Base-by-base conservation (phyloP, 2,888 invertebrate species). In the Plagodis pulveraria region DNA sequence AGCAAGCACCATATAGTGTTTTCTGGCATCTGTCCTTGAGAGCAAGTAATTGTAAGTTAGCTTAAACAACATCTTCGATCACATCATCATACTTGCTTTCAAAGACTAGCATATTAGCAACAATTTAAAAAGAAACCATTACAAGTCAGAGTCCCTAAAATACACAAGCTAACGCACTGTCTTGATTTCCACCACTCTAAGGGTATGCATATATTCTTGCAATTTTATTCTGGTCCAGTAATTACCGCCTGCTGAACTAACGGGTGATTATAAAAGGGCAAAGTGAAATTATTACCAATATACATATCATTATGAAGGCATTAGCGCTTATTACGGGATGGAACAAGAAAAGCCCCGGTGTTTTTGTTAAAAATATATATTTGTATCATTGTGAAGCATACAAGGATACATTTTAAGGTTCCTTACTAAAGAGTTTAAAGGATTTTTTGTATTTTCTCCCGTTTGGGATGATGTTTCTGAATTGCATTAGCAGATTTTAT, bases 211-310 rank as follows among this genome's bases (percentile, higher is more conserved):
- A 33, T 46, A 40, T 58, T 65, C 63, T 68, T 63, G 69, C 65
- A 60, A 60, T 60, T 60, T 54, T 43, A 48, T 56, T 45, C 52
- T 33, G 9, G 6, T 58, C 66, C 56, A 46, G 71, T 75, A 80
- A 80, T 78, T 74, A 72, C 73, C 38, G 48, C 66, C 71, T 71
- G 63, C 70, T 62, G 65, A 54, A 49, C 49, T 75, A 77, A 80
- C 73, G 51, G 66, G 57, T 57, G 69, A 69, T 72, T 68, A 80
- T 80, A 78, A 77, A 66, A 56, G 67, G 60, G 62, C 62, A 72
- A 77, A 74, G 70, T 71, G 56, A 76, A 80, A 82, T 80, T 78
- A 81, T 80, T 77, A 74, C 73, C 73, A 75, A 80, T 80, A 81
- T 79, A 74, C 79, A 81, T 83, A 79, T 72, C 62, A 78, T 83